phyloP scores from a whole-genome alignment of 2,888 invertebrate genomes.

The Eristalis intricaria region DNA sequence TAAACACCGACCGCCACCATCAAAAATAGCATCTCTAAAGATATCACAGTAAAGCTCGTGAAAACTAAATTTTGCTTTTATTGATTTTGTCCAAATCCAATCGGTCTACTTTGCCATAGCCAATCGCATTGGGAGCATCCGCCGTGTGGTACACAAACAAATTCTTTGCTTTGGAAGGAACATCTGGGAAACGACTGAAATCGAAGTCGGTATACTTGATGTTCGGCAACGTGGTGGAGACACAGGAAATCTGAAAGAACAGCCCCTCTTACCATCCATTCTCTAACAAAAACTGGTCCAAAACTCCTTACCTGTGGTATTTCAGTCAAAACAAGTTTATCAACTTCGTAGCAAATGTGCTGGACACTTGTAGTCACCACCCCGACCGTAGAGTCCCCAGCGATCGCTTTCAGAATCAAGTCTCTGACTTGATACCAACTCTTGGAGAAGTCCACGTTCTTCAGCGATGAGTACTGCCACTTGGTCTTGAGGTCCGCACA shows the following conservation, averaged over 20 bases:
- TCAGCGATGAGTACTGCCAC: slow-evolving; percentile 71
- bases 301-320: slow-evolving; percentile 67
- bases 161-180: slow-evolving; percentile 55
- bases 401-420: slow-evolving; percentile 64
- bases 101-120: slow-evolving; percentile 73
- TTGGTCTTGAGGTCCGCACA: slow-evolving; percentile 69
- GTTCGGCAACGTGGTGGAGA: slow-evolving; percentile 66
- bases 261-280: neutral
- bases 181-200: slow-evolving; percentile 70
- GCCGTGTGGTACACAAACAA: slow-evolving; percentile 55
- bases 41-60: too few species aligned
- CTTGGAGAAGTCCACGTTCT: slow-evolving; percentile 63
- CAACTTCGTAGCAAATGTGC: slow-evolving; percentile 64
- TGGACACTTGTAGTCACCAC: slow-evolving; percentile 73
- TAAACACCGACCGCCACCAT: too few species aligned
- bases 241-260: slow-evolving; percentile 64
- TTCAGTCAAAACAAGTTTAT: slow-evolving; percentile 60
- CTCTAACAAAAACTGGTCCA: neutral
- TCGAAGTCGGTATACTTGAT: slow-evolving; percentile 65
- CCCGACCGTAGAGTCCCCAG: slow-evolving; percentile 71
- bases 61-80: slow-evolving; percentile 31
- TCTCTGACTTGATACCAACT: slow-evolving; percentile 72
- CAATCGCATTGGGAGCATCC: slow-evolving; percentile 62
- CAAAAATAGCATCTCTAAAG: too few species aligned
- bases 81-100: slow-evolving; percentile 15